Base-by-base conservation (phyloP, 2,888 invertebrate genomes). In the Chamaedrilus cognettii region DNA sequence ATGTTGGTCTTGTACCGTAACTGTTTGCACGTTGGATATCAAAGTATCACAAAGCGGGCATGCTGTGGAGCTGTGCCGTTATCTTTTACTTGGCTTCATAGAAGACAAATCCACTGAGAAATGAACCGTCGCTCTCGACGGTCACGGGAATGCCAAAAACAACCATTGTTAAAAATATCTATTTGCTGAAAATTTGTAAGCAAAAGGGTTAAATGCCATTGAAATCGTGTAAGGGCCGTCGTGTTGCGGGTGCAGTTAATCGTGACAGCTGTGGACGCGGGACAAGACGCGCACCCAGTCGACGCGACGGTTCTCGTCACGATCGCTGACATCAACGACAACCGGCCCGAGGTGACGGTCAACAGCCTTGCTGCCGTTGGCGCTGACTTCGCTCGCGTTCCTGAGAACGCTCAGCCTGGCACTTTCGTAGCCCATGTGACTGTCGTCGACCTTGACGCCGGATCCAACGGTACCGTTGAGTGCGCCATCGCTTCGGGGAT, bases 131-230 rank as follows among this genome's bases (percentile, higher is more conserved):
- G 26, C 50, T n/a, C 66, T 70, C 19, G 5, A 59, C 19, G 70
- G 69, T 35, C 33, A 59, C 50, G 69, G 69, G 28, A 68, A 70
- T 60, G 51, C 68, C 55, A 60, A 68, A 1, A 68, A 68, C 4
- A 49, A 66, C 15, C 11, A n/a, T n/a, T n/a, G n/a, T n/a, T n/a
- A n/a, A n/a, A n/a, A n/a, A n/a, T n/a, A n/a, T n/a, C n/a, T n/a
- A n/a, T n/a, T n/a, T n/a, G n/a, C n/a, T n/a, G n/a, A 11, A 49
- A 49, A 19, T 19, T 19, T 19, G 15, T 49, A 19, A 19, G 19
- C 49, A 49, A 19, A 19, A 19, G 19, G 49, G 19, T 19, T 19
- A 49, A 11, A 15, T 49, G 15, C 49, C 49, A 49, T 19, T 49
- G 19, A 31, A 65, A 66, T 28, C 51, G 68, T 19, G 49, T 60